Evolutionary conservation across 1,140 invertebrate genomes (phyloP), one percentile per base, ranked within the genome.

Genomic region (Neodiprion lecontei): DNA sequence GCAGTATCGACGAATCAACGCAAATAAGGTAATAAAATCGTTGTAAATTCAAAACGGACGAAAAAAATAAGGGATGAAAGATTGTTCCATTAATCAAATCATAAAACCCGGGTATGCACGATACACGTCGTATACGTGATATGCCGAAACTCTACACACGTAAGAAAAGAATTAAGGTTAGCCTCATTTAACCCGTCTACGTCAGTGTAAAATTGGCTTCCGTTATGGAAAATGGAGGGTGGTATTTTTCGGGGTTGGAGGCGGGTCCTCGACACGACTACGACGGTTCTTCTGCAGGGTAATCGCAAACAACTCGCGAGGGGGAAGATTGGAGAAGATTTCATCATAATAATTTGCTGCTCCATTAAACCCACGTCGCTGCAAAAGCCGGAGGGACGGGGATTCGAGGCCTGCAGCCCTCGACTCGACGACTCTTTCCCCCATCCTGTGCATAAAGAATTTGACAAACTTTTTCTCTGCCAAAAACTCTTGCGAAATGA

Each of bases 291-390:
- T 40, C 28, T 40, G 28, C 28, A 40, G 28, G 28, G 77, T 81
- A 82, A 80, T 81, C 80, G 78, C 79, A 77, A 81, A 78, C 77
- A 80, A 79, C 78, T 77, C 78, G 67, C 67, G 17, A 21, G 67
- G 17, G 67, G 67, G 21, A 12, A 21, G 40, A 69, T 21, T 47
- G 67, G 21, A 23, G 67, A 69, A 65, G 76, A 75, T 78, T 78
- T 76, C 73, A 76, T 76, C 75, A 75, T 79, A 78, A 79, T 79
- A 79, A 79, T 79, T 79, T 79, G 77, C 78, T 74, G 70, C 49
- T 12, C 76, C 78, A 79, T 79, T 79, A 79, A 72, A 40, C 49
- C 67, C 21, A 48, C 7, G 8, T 61, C 53, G 53, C 53, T 12
- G 53, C 11, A 17, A 12, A 17, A 40, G 28, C 28, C 28, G 28